A percentile compares a stretch with the other conserved stretches of the same genome.
Evolutionary conservation across 2,113 vertebrate species (phyloP).

Genomic region (Cyprinus carpio): DNA sequence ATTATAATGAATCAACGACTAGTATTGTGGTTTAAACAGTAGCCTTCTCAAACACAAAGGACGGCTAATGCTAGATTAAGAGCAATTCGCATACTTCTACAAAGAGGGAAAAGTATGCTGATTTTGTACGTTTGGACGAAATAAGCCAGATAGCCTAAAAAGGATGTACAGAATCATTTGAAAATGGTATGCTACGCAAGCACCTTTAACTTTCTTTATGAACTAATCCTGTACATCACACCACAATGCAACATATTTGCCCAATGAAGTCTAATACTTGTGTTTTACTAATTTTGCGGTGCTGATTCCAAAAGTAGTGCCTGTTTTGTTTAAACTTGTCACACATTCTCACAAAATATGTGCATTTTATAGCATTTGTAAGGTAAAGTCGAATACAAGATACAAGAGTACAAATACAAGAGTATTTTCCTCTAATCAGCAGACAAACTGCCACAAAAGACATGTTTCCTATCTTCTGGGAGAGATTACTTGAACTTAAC

Average conservation of each 20-base stretch:
- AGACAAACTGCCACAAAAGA: too few species aligned
- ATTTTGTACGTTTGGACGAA: not conserved
- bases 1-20: not conserved
- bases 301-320: too few species aligned
- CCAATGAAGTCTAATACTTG: not conserved
- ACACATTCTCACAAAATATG: too few species aligned
- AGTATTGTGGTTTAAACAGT: constrained; percentile 3
- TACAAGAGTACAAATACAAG: too few species aligned
- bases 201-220: not conserved
- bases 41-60: not conserved
- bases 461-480: too few species aligned
- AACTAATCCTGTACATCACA: not conserved
- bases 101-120: not conserved
- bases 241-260: too few species aligned
- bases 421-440: too few species aligned
- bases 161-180: not conserved
- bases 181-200: not conserved
- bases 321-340: too few species aligned
- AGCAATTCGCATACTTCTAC: not conserved
- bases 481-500: too few species aligned
- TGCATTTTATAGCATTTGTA: too few species aligned
- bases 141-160: not conserved
- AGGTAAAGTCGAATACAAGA: too few species aligned
- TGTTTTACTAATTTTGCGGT: too few species aligned
- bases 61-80: not conserved